A percentile compares a stretch with the other conserved stretches of the same genome.
phyloP scores from a whole-genome alignment of 2,113 vertebrate genomes.

The Blennius ocellaris region DNA sequence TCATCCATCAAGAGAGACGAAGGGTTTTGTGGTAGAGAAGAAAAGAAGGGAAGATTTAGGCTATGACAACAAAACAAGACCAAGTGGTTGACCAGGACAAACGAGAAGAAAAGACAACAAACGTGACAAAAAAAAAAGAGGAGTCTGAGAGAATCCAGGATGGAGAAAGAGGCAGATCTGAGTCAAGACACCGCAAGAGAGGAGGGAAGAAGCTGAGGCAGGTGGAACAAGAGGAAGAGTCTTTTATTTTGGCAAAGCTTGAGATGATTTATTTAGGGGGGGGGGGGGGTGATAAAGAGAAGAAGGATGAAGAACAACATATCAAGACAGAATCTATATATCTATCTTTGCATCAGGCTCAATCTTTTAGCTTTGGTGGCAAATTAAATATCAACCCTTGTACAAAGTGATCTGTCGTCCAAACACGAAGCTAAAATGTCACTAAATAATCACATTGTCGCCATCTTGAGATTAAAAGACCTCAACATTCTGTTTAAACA shows the following conservation, averaged over 20 bases:
- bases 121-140: background rate
- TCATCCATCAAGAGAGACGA: constrained; percentile 8
- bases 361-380: too few species aligned
- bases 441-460: too few species aligned
- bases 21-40: background rate
- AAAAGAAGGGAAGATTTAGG: background rate
- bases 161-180: background rate
- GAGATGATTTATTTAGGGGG: constrained; percentile 12
- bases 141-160: background rate
- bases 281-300: background rate
- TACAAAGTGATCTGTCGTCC: too few species aligned
- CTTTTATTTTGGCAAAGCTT: constrained; percentile 7
- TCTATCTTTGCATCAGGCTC: too few species aligned
- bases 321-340: too few species aligned
- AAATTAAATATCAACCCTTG: too few species aligned
- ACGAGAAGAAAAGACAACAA: background rate
- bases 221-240: background rate
- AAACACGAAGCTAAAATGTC: too few species aligned
- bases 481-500: too few species aligned
- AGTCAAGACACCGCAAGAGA: background rate
- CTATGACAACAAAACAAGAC: background rate
- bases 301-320: background rate
- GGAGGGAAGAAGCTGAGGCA: background rate
- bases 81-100: background rate
- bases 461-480: too few species aligned